Base-by-base conservation (phyloP, 2,113 vertebrate genomes). In the Carassius carassius region DNA sequence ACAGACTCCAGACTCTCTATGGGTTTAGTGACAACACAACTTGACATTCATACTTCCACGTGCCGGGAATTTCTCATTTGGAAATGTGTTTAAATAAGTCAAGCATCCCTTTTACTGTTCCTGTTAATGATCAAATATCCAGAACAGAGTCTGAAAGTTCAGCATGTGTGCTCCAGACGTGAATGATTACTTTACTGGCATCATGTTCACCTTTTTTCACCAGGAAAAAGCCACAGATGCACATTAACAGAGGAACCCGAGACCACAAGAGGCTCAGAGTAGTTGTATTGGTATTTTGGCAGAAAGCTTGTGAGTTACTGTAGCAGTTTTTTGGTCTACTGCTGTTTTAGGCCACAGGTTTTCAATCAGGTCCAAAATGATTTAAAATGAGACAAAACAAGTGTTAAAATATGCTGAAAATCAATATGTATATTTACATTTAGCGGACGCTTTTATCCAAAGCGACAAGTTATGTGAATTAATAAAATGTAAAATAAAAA, bases 1-100 rank as follows among this genome's bases (percentile, higher is more conserved):
- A 90, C 90, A 85, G 85, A 86, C 82, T 81, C 51, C 5, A n/a
- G n/a, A n/a, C 76, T 21, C 76, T 56, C 29, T 21, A 44, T 51
- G 37, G 56, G 13, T 84, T 44, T 78, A 75, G 35, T 62, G 60
- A 58, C 54, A 58, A 56, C 54, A 56, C 16, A 54, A 58, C 56
- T 9, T 62, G 62, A 63, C 23, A 5, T 25, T 63, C 5, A 63
- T 25, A 4, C 62, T 63, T 63, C 62, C 32, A 37, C 67, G 17
- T 0, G 23, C 70, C 72, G 54, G 82, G 21, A 51, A n/a, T 70
- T 75, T 81, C 44, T 78, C 32, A 35, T 69, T 69, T 69, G 65
- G 65, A 35, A 69, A 35, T 69, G 8, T 11, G 67, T 19, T 70
- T 21, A 19, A 19, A 19, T 21, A 21, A 37, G 67, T 37, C 32